Conservation (phyloP, 2,888 invertebrate genomes). For the Deladenus siricidicola region DNA sequence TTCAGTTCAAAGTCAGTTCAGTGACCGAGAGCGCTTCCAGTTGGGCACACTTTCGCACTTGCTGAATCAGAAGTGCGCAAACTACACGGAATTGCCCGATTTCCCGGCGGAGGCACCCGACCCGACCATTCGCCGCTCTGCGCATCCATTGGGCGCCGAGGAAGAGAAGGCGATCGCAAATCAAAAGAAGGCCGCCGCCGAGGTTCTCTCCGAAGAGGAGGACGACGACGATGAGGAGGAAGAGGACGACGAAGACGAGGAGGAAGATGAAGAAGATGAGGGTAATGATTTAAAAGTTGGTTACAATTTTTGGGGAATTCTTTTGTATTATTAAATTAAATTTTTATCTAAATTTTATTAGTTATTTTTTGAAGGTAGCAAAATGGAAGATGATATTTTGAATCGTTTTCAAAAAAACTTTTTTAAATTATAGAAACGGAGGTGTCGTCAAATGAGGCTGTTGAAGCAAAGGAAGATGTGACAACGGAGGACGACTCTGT, state of each 20-base stretch:
- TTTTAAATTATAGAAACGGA: too few relatives aligned
- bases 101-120: constrained; percentile 73
- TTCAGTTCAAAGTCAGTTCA: constrained; percentile 66
- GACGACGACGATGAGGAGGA: not conserved
- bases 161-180: constrained; percentile 28
- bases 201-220: constrained; percentile 7
- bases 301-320: too few relatives aligned
- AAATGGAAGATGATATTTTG: too few relatives aligned
- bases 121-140: constrained; percentile 54
- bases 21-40: constrained; percentile 73
- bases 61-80: constrained; percentile 73
- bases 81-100: constrained; percentile 78
- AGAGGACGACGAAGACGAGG: constrained; percentile 7
- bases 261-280: constrained; percentile 5
- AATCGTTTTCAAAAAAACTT: too few relatives aligned
- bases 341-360: too few relatives aligned
- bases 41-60: constrained; percentile 90
- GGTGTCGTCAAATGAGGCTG: too few relatives aligned
- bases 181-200: not conserved
- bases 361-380: too few relatives aligned
- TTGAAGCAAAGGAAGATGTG: not conserved
- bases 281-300: too few relatives aligned
- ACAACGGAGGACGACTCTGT: not conserved
- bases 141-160: constrained; percentile 25
- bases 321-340: too few relatives aligned